Conservation (phyloP, 1,140 invertebrate species). For the Drosophila teissieri region DNA sequence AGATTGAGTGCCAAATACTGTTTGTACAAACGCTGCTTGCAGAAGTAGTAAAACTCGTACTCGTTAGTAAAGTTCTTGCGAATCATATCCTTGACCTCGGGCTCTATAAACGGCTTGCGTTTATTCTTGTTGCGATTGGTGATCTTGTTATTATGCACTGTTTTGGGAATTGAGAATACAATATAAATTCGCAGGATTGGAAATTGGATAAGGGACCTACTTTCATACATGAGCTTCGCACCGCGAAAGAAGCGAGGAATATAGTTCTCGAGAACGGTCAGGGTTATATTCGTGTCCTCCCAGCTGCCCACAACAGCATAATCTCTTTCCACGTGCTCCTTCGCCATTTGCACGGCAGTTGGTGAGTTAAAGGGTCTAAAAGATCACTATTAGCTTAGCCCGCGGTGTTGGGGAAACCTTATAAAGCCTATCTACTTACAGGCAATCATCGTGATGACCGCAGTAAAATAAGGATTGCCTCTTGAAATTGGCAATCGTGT, state of each 20-base stretch:
- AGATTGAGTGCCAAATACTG: slow-evolving; percentile 90
- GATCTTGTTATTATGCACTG: slow-evolving; percentile 71
- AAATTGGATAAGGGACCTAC: slow-evolving; percentile 51
- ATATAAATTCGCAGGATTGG: neutral
- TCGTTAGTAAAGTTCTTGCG: slow-evolving; percentile 94
- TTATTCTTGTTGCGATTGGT: slow-evolving; percentile 83
- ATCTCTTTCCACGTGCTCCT: slow-evolving; percentile 92
- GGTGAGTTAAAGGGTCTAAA: slow-evolving; percentile 92
- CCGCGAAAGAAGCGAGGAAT: slow-evolving; percentile 93
- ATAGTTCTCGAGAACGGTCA: slow-evolving; percentile 93
- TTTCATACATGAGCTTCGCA: slow-evolving; percentile 85
- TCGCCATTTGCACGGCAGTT: slow-evolving; percentile 93
- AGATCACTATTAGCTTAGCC: slow-evolving; percentile 58
- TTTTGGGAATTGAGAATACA: neutral
- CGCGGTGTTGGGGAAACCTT: neutral
- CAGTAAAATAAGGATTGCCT: slow-evolving; percentile 94
- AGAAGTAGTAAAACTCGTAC: slow-evolving; percentile 96
- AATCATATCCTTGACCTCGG: slow-evolving; percentile 93
- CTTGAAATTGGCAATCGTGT: slow-evolving; percentile 91
- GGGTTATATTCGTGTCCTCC: slow-evolving; percentile 93
- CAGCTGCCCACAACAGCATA: slow-evolving; percentile 95
- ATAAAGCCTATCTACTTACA: slow-evolving; percentile 86
- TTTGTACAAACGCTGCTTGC: slow-evolving; percentile 92
- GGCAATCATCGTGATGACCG: slow-evolving; percentile 92
- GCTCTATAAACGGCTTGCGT: slow-evolving; percentile 87